Evolutionary conservation across 2,113 vertebrate species (phyloP).

Genomic region (Lynx canadensis): DNA sequence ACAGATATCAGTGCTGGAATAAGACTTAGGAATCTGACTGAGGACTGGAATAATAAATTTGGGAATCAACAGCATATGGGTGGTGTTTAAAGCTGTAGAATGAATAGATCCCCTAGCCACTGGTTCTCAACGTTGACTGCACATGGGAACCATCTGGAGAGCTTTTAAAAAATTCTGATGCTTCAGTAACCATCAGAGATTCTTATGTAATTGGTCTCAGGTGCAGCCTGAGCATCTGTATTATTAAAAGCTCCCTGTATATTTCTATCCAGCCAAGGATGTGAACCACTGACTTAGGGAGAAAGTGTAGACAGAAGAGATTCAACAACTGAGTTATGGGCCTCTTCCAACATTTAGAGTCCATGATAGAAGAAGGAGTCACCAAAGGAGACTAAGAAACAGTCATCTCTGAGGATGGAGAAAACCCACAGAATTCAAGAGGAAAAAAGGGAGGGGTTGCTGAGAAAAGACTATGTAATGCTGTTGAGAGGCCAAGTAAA

Average conservation of each 20-base stretch:
- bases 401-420: background rate
- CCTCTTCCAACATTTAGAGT: background rate
- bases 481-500: background rate
- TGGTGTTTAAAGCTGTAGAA: background rate
- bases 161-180: background rate
- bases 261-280: background rate
- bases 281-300: background rate
- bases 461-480: background rate
- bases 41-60: background rate
- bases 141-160: background rate
- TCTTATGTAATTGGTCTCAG: background rate
- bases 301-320: background rate
- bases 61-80: background rate
- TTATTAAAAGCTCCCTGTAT: background rate
- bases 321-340: background rate
- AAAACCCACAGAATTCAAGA: background rate
- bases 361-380: background rate
- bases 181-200: background rate
- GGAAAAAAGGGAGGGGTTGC: accelerated
- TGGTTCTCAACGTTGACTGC: background rate
- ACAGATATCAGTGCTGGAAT: background rate
- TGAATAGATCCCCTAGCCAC: background rate
- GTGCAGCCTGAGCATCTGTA: background rate
- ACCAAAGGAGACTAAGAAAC: background rate
- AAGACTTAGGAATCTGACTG: background rate